Base-by-base conservation (phyloP, 2,113 vertebrate genomes). In the Cercocebus atys region DNA sequence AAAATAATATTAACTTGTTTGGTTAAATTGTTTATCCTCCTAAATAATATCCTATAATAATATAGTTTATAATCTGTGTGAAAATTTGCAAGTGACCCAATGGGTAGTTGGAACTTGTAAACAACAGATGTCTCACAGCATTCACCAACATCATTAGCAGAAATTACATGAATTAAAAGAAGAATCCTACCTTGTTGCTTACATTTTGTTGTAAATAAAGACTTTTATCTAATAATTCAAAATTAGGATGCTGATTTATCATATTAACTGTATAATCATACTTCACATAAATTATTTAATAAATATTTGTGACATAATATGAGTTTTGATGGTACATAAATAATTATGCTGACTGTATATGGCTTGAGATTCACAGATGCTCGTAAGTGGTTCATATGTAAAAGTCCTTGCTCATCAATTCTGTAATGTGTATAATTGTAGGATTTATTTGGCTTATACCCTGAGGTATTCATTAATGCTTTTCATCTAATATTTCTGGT, bases 161-260 rank as follows among this genome's bases (percentile, higher is more conserved):
- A 97, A 92, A 97, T 80, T 59, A n/a, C 23, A 57, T 17, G 16
- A 82, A 70, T 89, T 95, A 87, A 90, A 92, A n/a, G 68, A 12
- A 45, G 50, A n/a, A 32, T 20, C 18, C 6, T 27, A 84, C 38
- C 38, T 88, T 93, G 61, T 6, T 83, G 2, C 47, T 45, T 66
- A 84, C 78, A 70, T 80, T 68, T 96, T 86, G 4, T 59, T 85
- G 14, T 86, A 16, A 68, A 27, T 83, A 64, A 95, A 87, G 43
- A 57, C 3, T 78, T 68, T 86, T 35, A 87, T 72, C 5, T 90
- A 86, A 64, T 45, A 72, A 88, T 84, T 73, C 45, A 76, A 95
- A 94, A 57, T 88, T 25, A 68, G n/a, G 22, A 55, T 75, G n/a
- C 17, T 45, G 35, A 75, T 43, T 30, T 68, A 84, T 64, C 20